Percentiles rank a stretch among this genome's conserved stretches.
These are phyloP conservation scores for Argentina silus DNA, from an alignment of 2,797 vertebrate species.

Conservation along the genomic window DNA sequence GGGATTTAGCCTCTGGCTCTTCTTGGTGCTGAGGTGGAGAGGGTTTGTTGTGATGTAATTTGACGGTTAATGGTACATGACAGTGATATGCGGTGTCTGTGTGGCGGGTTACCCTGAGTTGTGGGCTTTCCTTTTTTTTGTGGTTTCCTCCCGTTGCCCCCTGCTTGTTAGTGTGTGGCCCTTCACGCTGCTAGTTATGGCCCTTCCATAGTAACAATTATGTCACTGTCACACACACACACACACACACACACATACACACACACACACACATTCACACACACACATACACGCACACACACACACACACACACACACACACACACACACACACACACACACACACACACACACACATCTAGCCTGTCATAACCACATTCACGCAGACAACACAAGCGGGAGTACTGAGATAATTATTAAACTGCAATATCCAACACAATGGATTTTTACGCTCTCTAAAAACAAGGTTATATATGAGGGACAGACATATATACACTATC, in stretches of 20 bases:
- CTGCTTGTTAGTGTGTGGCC: slow-evolving; percentile 11
- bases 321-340: not conserved
- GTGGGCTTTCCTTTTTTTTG: not conserved
- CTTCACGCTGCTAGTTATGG: not conserved
- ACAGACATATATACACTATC: too few species aligned
- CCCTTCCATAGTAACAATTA: slow-evolving; percentile 1
- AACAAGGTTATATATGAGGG: not conserved
- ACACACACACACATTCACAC: slow-evolving; percentile 5
- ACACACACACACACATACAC: not conserved
- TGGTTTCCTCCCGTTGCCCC: slow-evolving; percentile 2
- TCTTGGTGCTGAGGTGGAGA: slow-evolving; percentile 29
- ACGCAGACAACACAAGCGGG: too few species aligned
- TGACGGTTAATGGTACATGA: slow-evolving; percentile 62
- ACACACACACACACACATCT: too few species aligned
- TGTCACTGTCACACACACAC: slow-evolving; percentile 5
- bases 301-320: not conserved
- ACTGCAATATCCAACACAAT: too few species aligned
- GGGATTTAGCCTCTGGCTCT: slow-evolving; percentile 37
- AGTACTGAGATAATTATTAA: too few species aligned
- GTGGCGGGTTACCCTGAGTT: not conserved
- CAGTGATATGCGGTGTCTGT: slow-evolving; percentile 42
- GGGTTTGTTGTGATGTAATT: slow-evolving; percentile 54
- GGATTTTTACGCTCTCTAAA: not conserved
- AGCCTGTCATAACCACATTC: too few species aligned
- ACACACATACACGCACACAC: not conserved